phyloP scores from a whole-genome alignment of 53 echinoderm and acorn worm species.

The Stichopus horrens region DNA sequence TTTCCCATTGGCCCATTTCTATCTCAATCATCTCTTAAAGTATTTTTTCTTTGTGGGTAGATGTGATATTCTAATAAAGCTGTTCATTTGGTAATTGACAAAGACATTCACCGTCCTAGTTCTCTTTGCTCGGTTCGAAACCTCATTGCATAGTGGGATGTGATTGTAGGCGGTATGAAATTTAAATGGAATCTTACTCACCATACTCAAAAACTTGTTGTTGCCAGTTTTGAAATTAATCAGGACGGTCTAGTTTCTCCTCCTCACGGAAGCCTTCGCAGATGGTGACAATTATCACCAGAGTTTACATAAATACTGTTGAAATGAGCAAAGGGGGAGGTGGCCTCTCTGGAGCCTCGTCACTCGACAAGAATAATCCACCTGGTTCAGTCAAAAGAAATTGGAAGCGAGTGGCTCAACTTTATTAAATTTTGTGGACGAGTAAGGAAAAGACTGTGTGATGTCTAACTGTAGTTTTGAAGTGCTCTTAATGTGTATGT shows the following conservation, averaged over 20 bases:
- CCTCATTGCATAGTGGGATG: no score
- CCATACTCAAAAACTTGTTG: not conserved
- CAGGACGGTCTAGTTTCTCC: not conserved
- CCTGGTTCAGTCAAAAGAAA: constrained; percentile 13
- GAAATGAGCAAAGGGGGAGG: constrained; percentile 17
- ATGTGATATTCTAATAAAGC: not conserved
- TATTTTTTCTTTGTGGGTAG: not conserved
- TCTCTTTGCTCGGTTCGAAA: not conserved
- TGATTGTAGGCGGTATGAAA: not conserved
- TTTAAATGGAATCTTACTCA: not conserved
- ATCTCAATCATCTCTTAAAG: not conserved
- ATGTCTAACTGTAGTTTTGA: no score
- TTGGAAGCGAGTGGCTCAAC: not conserved
- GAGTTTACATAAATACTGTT: constrained; percentile 6
- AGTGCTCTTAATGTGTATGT: no score
- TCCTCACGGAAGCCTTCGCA: not conserved
- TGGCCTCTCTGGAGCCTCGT: constrained; percentile 29
- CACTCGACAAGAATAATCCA: constrained; percentile 29
- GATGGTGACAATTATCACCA: constrained; percentile 11
- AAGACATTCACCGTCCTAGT: not conserved
- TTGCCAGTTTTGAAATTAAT: constrained; percentile 33
- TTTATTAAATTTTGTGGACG: not conserved
- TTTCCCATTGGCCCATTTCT: not conserved
- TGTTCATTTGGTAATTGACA: not conserved
- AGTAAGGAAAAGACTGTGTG: no score